Conservation (phyloP, 2,797 vertebrate genomes). For the Aldrovandia affinis region DNA sequence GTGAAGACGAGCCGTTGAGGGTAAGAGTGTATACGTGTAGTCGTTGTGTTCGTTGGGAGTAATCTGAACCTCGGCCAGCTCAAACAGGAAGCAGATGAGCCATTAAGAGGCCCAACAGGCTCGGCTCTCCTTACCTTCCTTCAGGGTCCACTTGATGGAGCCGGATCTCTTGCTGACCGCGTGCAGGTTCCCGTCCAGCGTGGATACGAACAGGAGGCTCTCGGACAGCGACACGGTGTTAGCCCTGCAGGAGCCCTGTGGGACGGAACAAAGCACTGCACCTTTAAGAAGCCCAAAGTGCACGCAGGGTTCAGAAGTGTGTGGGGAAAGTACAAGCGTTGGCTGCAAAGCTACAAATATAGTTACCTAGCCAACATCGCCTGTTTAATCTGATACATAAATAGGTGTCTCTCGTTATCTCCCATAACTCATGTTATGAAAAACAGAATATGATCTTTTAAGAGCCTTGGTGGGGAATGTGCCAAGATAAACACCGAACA, state of each 20-base stretch:
- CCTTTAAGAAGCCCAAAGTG: background rate
- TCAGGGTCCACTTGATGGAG: constrained; percentile 95
- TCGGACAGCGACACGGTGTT: constrained; percentile 90
- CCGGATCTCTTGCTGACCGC: constrained; percentile 95
- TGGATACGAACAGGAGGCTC: constrained; percentile 93
- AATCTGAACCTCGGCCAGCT: constrained; percentile 36
- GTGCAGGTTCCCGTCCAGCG: constrained; percentile 93
- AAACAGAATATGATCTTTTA: no score
- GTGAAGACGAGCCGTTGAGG: background rate
- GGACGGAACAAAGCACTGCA: constrained; percentile 15
- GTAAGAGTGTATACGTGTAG: background rate
- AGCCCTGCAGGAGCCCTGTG: constrained; percentile 74
- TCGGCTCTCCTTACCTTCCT: constrained; percentile 84
- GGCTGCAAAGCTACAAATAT: background rate
- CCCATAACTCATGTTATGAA: no score
- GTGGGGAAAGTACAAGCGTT: no score
- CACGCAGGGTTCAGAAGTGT: no score
- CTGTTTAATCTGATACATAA: no score
- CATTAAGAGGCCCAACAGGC: background rate
- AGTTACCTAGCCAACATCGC: no score
- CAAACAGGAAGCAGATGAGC: background rate
- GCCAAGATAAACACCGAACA: no score
- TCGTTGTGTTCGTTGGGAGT: constrained; percentile 32
- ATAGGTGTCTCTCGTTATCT: no score
- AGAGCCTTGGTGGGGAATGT: no score